Base-by-base conservation (phyloP, 2,888 invertebrate species). In the Pristionchus arcanus region DNA sequence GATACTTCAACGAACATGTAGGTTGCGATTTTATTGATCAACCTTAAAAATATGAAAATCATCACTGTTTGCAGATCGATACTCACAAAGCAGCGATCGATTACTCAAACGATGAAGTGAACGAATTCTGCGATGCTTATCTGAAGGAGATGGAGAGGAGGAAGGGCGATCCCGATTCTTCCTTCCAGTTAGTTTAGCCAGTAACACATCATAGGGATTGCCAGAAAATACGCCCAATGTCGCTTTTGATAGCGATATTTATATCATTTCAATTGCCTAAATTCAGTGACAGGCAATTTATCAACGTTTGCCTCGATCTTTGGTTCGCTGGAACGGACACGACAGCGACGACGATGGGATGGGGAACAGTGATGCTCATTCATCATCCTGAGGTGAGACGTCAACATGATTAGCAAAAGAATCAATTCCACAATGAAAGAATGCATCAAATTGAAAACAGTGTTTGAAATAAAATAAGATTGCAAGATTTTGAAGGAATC, bases 261-360 rank as follows among this genome's bases (percentile, higher is more conserved):
- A n/a, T n/a, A n/a, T n/a, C n/a, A n/a, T n/a, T n/a, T 55, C 55
- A 19, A 55, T 55, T 55, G 31, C 31, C 11, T 81, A 49, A 0
- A 28, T 87, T 55, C 59, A 90, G 90, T 31, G 66, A 77, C 53
- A 55, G 34, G 63, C 90, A 90, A 19, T 74, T 90, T 31, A 31
- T 71, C 55, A 90, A 90, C 55, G 81, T 90, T 16, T 87, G 84
- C n/a, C 7, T 92, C 34, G 93, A 93, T 68, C 89, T 93, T 15
- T 93, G 93, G 93, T 89, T 91, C 2, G 93, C 93, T 31, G 93
- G 93, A 63, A 92, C 91, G 91, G 93, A 93, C 81, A 93, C 93
- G 0, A 92, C 92, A 15, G 90, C 93, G 11, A 91, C 90, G 81
- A 92, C 93, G 5, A 84, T 92, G 37, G 90, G 90, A 74, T 93